Evolutionary conservation across 2,797 vertebrate genomes (phyloP), one percentile per base, ranked within the genome.

Genomic region (Paedocypris micromegethes): DNA sequence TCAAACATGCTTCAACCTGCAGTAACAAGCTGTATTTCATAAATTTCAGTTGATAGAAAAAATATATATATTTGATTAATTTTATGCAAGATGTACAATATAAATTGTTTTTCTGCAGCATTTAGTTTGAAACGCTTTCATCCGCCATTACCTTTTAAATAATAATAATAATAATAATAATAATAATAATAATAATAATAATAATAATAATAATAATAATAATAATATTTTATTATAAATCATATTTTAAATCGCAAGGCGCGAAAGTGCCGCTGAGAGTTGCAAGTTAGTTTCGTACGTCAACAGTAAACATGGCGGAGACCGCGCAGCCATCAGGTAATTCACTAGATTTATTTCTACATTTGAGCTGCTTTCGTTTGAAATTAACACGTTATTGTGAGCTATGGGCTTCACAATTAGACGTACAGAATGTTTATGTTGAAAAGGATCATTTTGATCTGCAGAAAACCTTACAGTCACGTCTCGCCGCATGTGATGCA

Each of bases 271-370:
- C 40, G 54, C 53, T 73, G 59, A 73, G 64, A 78, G 72, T 75
- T 75, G 62, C 79, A 76, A 70, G 75, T 59, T 68, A 6, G 66
- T 71, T 74, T 70, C 60, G 70, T 53, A 58, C 49, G 6, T 59
- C 48, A 57, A 60, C 53, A 37, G 50, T 54, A 77, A 79, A 83
- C 75, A 91, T 91, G 89, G 89, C 89, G 86, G 88, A 91, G 78
- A 77, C 80, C 37, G 83, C 82, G 9, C 81, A 83, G 66, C 83
- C 81, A 73, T 59, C 86, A 87, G 88, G 82, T 83, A 78, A 71
- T 54, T 53, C 2, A 44, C 4, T 42, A 37, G 47, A 71, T 47
- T 47, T 8, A 47, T 46, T 9, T 37, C 8, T 62, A 9, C 2
- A 58, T 52, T 37, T 5, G 39, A n/a, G 39, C 3, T 23, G 38